Base-by-base conservation (phyloP, 1,140 invertebrate species). In the Mizuhopecten yessoensis region DNA sequence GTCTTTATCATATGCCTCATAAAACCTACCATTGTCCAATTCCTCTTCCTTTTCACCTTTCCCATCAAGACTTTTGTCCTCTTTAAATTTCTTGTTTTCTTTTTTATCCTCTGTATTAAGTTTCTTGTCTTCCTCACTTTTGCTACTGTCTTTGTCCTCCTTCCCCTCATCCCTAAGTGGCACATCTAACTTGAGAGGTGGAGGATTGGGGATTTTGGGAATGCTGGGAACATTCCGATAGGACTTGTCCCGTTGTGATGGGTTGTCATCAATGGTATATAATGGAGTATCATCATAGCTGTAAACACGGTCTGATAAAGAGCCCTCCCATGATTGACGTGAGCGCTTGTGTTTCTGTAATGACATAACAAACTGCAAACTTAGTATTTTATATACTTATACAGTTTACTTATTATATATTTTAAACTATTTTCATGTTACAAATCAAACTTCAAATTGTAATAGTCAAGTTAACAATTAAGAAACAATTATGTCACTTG, bases 261-360 rank as follows among this genome's bases (percentile, higher is more conserved):
- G 57, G 57, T 75, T 75, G 57, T 75, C 57, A 75, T 75, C 57
- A 75, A 75, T 75, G 15, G 23, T 29, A 75, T 75, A 75, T n/a
- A 75, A 29, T 29, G 57, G 57, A n/a, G 57, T 29, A 75, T 75
- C 57, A 75, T 75, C 57, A n/a, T 75, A 75, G n/a, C 57, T 75
- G 57, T 75, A 75, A n/a, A 75, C 57, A 75, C 29, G 57, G 57
- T 75, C 57, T 1, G 57, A 20, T 87, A 39, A 36, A 34, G 10
- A 49, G 10, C 34, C 86, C 34, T 42, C 45, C 29, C 87, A 87
- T 17, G 33, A 23, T 90, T 42, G 86, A 34, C 49, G 86, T 86
- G 86, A 87, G 89, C 87, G 89, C 57, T 89, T 89, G 87, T 88
- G 87, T 33, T 90, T 90, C 89, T 90, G 89, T 49, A 90, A 90